These are phyloP conservation scores for Paralvinella palmiformis DNA, from an alignment of 1,140 invertebrate species.

Conservation along the genomic window DNA sequence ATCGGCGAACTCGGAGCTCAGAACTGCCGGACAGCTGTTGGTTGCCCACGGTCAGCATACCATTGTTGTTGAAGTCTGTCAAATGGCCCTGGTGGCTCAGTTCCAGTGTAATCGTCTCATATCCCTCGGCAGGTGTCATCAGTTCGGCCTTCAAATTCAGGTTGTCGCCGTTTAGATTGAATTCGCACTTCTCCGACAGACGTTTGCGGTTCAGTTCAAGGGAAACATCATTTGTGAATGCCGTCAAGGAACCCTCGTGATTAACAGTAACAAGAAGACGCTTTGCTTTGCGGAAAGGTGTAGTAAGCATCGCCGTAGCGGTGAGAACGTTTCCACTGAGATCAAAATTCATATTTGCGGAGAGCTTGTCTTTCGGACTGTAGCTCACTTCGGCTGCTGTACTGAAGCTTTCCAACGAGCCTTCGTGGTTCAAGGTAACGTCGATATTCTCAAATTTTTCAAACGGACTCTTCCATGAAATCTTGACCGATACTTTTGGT, in stretches of 20 bases:
- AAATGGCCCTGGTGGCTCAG: neutral
- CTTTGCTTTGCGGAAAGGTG: neutral
- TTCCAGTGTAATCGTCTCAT: neutral
- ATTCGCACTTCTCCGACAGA: neutral
- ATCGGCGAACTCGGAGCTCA: neutral
- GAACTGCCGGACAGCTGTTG: neutral
- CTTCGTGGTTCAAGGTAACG: conserved; percentile 13
- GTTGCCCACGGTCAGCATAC: neutral
- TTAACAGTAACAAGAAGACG: conserved; percentile 1
- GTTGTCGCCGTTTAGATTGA: neutral
- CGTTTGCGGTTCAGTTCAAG: neutral
- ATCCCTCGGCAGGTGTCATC: neutral
- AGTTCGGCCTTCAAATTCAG: neutral
- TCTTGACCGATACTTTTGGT: neutral
- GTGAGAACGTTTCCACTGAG: neutral
- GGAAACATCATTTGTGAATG: neutral
- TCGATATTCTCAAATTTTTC: neutral
- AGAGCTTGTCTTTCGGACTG: neutral
- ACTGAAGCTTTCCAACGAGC: conserved; percentile 12
- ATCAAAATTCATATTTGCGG: neutral
- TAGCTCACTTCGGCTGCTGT: neutral
- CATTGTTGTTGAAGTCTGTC: neutral
- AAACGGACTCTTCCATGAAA: conserved; percentile 11
- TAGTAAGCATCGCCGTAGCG: neutral
- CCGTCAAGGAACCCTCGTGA: neutral